Evolutionary conservation across 1,140 invertebrate genomes (phyloP).

Genomic region (Trichogramma pretiosum): DNA sequence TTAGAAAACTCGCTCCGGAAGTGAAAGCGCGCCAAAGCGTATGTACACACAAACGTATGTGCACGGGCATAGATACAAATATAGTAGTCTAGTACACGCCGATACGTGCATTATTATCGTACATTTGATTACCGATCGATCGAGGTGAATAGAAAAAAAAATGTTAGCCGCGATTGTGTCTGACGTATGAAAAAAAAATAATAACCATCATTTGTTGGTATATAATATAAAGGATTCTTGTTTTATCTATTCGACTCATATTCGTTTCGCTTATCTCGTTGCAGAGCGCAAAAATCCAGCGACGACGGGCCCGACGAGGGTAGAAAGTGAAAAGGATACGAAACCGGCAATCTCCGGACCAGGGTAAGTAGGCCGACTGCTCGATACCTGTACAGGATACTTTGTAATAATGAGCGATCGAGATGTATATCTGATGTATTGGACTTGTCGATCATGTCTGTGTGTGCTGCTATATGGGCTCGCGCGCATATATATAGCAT

Average conservation of each 20-base stretch:
- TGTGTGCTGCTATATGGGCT: too few species aligned
- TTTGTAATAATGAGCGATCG: too few species aligned
- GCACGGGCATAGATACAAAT: too few species aligned
- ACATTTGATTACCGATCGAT: not conserved
- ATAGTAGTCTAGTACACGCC: too few species aligned
- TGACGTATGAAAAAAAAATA: not conserved
- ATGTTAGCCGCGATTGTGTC: slow-evolving; percentile 9
- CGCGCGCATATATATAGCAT: too few species aligned
- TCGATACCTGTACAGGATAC: too few species aligned
- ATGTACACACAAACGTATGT: not conserved
- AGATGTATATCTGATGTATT: too few species aligned
- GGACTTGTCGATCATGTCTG: too few species aligned
- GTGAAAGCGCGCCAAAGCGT: slow-evolving; percentile 12
- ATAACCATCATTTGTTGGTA: too few species aligned
- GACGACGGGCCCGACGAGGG: slow-evolving; percentile 22
- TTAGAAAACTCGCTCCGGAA: slow-evolving; percentile 9
- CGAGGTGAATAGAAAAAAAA: not conserved
- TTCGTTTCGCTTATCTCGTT: slow-evolving; percentile 19
- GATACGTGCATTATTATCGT: not conserved
- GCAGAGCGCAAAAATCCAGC: slow-evolving; percentile 35
- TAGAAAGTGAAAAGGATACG: slow-evolving; percentile 39
- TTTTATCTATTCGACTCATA: too few species aligned
- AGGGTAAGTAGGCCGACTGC: slow-evolving; percentile 37
- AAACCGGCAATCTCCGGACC: slow-evolving; percentile 28
- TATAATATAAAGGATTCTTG: too few species aligned